Evolutionary conservation across 2,888 invertebrate species (phyloP).

Genomic region (Aelia acuminata): DNA sequence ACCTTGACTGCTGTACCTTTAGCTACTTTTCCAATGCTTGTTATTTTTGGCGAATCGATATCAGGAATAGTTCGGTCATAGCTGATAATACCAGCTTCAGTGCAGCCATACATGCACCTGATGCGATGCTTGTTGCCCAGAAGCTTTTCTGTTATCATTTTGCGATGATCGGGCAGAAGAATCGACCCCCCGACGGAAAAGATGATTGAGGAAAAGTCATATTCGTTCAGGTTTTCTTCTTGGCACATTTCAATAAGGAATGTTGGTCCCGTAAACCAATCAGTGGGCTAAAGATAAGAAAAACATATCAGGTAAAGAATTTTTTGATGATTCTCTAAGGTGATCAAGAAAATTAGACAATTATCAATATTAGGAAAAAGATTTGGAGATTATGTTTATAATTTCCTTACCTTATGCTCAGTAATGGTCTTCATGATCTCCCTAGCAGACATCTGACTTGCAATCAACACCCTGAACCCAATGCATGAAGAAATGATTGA

Average conservation of each 20-base stretch:
- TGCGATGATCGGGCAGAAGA: slow-evolving; percentile 1
- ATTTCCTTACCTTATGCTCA: too few relatives aligned
- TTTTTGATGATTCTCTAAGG: neutral
- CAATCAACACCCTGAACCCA: too few relatives aligned
- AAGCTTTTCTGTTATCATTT: slow-evolving; percentile 15
- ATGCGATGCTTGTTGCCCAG: slow-evolving; percentile 37
- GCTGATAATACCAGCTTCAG: slow-evolving; percentile 56
- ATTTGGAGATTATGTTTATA: too few relatives aligned
- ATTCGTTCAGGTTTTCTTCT: neutral
- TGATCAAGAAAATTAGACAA: too few relatives aligned
- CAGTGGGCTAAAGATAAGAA: slow-evolving; percentile 50
- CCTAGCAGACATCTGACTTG: too few relatives aligned
- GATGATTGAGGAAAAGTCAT: slow-evolving; percentile 50
- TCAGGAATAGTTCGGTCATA: neutral
- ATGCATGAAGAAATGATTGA: too few relatives aligned
- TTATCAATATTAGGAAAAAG: too few relatives aligned
- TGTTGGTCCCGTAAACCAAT: slow-evolving; percentile 58
- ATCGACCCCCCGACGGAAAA: slow-evolving; percentile 40
- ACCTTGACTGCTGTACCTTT: slow-evolving; percentile 49
- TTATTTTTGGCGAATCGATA: neutral
- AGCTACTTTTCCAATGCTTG: slow-evolving; percentile 45
- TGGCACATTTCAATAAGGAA: slow-evolving; percentile 31
- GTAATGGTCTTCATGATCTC: too few relatives aligned
- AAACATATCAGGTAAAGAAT: neutral
- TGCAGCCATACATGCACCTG: slow-evolving; percentile 47